A percentile compares a stretch with the other conserved stretches of the same genome.
Conservation (phyloP, 2,888 invertebrate species). For the Cylindroiulus punctatus region DNA sequence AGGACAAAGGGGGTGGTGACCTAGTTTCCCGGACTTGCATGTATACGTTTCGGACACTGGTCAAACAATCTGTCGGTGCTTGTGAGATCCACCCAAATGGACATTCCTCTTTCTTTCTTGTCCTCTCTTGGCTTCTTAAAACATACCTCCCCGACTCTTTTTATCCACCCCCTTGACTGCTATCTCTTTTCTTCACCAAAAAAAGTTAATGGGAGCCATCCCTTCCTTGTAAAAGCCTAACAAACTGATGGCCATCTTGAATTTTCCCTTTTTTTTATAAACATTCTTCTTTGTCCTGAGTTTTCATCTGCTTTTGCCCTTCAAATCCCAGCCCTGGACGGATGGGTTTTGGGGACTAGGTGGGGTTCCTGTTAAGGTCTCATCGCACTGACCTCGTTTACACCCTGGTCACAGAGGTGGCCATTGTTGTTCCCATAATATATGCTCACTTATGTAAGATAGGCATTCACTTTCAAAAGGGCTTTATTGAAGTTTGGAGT, state of each 20-base stretch:
- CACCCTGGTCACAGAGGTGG: conserved; percentile 41
- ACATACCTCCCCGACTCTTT: conserved; percentile 44
- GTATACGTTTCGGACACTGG: conserved; percentile 7
- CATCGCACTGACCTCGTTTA: conserved; percentile 41
- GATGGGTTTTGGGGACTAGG: conserved; percentile 21
- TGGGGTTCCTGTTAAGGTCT: conserved; percentile 36
- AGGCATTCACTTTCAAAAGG: neutral
- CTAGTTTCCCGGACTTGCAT: neutral
- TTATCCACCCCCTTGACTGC: conserved; percentile 45
- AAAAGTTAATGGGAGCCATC: conserved; percentile 43
- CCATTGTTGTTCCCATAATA: neutral
- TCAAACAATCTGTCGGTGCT: conserved; percentile 1
- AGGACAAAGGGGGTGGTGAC: conserved; percentile 8
- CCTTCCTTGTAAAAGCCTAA: conserved; percentile 47
- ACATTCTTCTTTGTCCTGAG: conserved; percentile 45
- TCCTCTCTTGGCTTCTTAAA: neutral
- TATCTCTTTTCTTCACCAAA: conserved; percentile 28
- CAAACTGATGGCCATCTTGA: conserved; percentile 47
- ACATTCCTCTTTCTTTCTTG: neutral
- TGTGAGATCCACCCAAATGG: conserved; percentile 43
- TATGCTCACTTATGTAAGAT: conserved; percentile 45
- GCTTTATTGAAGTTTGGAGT: neutral
- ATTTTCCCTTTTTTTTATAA: conserved; percentile 24
- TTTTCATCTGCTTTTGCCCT: conserved; percentile 36
- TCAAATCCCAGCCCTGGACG: neutral